Percentiles rank a stretch among this genome's conserved stretches.
Evolutionary conservation across 2,113 vertebrate species (phyloP).

Genomic region (Ceuthmochares aereus): DNA sequence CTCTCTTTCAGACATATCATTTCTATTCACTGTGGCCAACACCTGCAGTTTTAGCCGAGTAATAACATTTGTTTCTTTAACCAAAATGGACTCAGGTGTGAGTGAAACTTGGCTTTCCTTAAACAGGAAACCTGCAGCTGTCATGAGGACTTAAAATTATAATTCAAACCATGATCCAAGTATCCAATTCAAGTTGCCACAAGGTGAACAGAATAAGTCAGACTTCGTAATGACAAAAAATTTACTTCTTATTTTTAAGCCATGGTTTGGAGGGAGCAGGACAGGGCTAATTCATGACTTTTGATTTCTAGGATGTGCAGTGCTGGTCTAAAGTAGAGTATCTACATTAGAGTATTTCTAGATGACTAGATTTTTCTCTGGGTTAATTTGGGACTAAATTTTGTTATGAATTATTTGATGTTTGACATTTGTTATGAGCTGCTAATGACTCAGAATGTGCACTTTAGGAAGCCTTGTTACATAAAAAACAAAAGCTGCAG

Average conservation of each 20-base stretch:
- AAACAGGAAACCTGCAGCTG: not conserved
- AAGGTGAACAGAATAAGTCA: not conserved
- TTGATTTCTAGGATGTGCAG: not conserved
- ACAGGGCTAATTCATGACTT: not conserved
- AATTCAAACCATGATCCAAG: not conserved
- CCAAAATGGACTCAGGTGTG: not conserved
- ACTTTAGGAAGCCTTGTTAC: not conserved
- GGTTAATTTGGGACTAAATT: not conserved
- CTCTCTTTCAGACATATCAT: not conserved
- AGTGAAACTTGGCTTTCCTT: constrained; percentile 3
- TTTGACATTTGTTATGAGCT: not conserved
- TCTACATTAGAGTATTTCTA: not conserved
- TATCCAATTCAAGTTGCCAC: not conserved
- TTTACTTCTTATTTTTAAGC: not conserved
- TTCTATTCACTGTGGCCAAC: not conserved
- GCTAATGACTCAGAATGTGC: not conserved
- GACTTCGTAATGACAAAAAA: not conserved
- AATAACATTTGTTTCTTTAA: not conserved
- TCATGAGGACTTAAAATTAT: not conserved
- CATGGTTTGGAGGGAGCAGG: not conserved
- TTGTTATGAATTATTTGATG: not conserved
- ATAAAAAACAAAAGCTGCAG: not conserved
- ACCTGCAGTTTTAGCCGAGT: not conserved
- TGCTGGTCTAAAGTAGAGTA: not conserved
- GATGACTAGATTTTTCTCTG: not conserved